A percentile compares a stretch with the other conserved stretches of the same genome.
phyloP scores from a whole-genome alignment of 1,140 invertebrate species.

The Ceratosolen fusciceps region DNA sequence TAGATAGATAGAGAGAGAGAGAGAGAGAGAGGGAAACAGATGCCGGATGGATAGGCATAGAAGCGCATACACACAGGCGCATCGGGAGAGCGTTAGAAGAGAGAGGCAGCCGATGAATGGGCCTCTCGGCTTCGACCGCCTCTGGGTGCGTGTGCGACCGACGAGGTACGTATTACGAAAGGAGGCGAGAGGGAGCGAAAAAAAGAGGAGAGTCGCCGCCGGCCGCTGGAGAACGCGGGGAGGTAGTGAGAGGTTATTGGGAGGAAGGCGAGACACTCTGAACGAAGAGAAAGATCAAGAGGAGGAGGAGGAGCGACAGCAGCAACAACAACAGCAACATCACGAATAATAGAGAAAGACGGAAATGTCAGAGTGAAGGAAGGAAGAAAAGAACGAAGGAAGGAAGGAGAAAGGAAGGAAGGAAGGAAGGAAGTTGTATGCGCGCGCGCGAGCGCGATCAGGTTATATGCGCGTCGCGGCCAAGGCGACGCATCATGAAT shows the following conservation, averaged over 20 bases:
- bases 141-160: background rate
- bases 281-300: too few relatives aligned
- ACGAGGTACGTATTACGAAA: slow-evolving; percentile 7
- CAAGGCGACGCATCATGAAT: background rate
- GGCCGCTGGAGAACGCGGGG: background rate
- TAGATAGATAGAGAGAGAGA: too few relatives aligned
- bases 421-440: background rate
- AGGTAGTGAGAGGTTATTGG: too few relatives aligned
- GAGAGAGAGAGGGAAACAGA: too few relatives aligned
- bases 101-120: background rate
- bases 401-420: slow-evolving; percentile 17
- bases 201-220: too few relatives aligned
- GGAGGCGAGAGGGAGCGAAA: background rate
- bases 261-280: too few relatives aligned
- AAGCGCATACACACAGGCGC: background rate
- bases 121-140: too few relatives aligned
- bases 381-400: slow-evolving; percentile 8
- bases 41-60: background rate
- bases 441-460: background rate
- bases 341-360: background rate
- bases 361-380: background rate
- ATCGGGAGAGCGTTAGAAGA: background rate
- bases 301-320: background rate
- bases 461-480: background rate
- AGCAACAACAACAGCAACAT: background rate